A percentile compares a stretch with the other conserved stretches of the same genome.
These are phyloP conservation scores for Agrochola macilenta DNA, from an alignment of 2,888 invertebrate species.

Conservation along the genomic window DNA sequence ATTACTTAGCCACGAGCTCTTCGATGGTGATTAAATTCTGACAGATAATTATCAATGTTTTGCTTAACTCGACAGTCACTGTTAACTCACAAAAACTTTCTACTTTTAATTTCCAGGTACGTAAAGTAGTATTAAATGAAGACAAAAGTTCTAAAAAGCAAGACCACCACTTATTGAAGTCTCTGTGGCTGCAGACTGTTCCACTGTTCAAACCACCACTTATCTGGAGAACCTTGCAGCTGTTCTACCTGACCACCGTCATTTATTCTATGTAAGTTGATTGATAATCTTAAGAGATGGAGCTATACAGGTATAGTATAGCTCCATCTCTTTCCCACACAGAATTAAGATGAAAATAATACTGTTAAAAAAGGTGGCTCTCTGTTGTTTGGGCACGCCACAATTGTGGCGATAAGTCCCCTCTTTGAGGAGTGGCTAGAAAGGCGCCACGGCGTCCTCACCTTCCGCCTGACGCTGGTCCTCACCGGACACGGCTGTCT, in stretches of 20 bases:
- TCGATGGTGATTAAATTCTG: not conserved
- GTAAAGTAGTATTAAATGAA: conserved; percentile 45
- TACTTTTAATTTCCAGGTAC: conserved; percentile 40
- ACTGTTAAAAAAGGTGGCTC: not conserved
- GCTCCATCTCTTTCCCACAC: not conserved
- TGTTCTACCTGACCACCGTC: conserved; percentile 54
- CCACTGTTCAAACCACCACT: conserved; percentile 55
- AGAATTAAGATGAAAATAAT: no score
- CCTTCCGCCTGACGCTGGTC: no score
- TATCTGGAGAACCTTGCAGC: conserved; percentile 44
- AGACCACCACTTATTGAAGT: conserved; percentile 41
- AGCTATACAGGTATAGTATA: not conserved
- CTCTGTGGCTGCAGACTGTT: conserved; percentile 53
- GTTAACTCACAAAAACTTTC: not conserved
- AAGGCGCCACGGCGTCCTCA: no score
- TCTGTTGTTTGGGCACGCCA: no score
- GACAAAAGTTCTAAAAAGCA: not conserved
- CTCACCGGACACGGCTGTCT: no score
- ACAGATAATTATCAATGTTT: not conserved
- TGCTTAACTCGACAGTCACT: not conserved
- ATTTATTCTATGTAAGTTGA: conserved; percentile 57
- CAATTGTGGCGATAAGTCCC: no score
- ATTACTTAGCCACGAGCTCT: no score
- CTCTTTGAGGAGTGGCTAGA: no score
- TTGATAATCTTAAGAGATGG: not conserved